These are phyloP conservation scores for Ptychoptera albimana DNA, from an alignment of 2,888 invertebrate species.

Conservation along the genomic window DNA sequence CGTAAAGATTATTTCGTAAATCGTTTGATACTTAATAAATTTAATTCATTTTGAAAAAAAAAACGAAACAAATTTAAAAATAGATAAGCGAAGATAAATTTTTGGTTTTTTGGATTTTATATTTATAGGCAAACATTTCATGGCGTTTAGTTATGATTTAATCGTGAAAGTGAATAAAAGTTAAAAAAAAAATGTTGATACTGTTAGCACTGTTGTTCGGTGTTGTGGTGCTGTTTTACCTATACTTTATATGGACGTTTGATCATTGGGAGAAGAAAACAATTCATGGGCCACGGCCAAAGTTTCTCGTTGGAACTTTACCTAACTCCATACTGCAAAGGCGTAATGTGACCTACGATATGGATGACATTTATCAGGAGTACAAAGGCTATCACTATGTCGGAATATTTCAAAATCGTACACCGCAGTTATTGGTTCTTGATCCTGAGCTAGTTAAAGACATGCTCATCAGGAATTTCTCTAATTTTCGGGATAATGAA, in stretches of 20 bases:
- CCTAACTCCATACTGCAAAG: slow-evolving; percentile 10
- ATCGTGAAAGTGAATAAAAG: too few relatives aligned
- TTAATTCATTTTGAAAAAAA: too few relatives aligned
- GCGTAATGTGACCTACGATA: slow-evolving; percentile 16
- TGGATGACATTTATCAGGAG: slow-evolving; percentile 20
- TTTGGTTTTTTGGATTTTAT: too few relatives aligned
- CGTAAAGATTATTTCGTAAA: too few relatives aligned
- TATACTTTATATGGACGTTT: slow-evolving; percentile 14
- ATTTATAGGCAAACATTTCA: too few relatives aligned
- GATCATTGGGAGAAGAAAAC: slow-evolving; percentile 20
- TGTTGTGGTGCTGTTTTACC: slow-evolving; percentile 6
- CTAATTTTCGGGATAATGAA: slow-evolving; percentile 1
- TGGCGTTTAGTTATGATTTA: too few relatives aligned
- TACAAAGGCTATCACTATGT: slow-evolving; percentile 12
- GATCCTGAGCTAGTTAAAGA: not conserved
- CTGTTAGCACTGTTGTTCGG: not conserved
- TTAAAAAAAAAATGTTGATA: not conserved
- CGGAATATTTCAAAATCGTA: not conserved
- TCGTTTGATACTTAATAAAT: too few relatives aligned
- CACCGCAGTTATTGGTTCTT: not conserved
- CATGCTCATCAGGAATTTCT: not conserved
- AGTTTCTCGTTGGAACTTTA: slow-evolving; percentile 19
- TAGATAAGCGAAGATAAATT: too few relatives aligned
- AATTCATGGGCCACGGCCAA: slow-evolving; percentile 19
- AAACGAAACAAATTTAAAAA: too few relatives aligned